Evolutionary conservation across 2,888 invertebrate genomes (phyloP), one percentile per base, ranked within the genome.

Genomic region (Xanthorhoe spadicearia): DNA sequence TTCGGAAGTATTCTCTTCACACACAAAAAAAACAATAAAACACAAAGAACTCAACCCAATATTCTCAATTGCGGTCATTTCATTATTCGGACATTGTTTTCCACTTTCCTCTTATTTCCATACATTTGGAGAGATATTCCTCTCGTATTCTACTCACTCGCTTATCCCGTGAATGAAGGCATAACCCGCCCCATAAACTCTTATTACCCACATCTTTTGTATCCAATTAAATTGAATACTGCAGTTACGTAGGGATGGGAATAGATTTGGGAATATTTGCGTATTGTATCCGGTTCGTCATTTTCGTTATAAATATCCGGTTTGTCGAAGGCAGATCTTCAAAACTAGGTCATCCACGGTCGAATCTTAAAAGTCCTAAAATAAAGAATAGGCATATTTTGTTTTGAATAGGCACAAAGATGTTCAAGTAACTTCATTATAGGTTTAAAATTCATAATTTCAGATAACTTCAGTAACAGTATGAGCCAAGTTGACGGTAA

Each of bases 181-280:
- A 82, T 88, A 87, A 85, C 73, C 77, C 71, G 43, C 64, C 55
- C 83, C 72, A 82, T 88, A 88, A 90, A 89, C 80, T 75, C 80
- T 84, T 87, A 88, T 86, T 87, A 84, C 48, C 48, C 48, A 48
- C 80, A 77, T 85, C 77, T 83, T 87, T 86, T 86, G 84, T 86
- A 84, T 85, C 80, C 82, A 89, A 89, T 89, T 88, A 85, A 83
- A 88, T 81, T 79, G 81, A 80, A 79, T 78, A 79, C 28, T 35
- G 58, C 54, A 49, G 38, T 61, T 56, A 64, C 10, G 46, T 62
- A 56, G 59, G 50, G 60, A 10, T 63, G 60, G 43, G 46, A 51
- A 28, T 13, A 32, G 10, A 17, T 57, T 57, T 1, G 9, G 1
- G 28, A 43, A 43, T 43, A 43, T 43, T 38, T 18, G 8, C 5